Percentiles rank a stretch among this genome's conserved stretches.
These are phyloP conservation scores for Drosophila virilis DNA, from an alignment of 1,140 invertebrate genomes.

Conservation along the genomic window DNA sequence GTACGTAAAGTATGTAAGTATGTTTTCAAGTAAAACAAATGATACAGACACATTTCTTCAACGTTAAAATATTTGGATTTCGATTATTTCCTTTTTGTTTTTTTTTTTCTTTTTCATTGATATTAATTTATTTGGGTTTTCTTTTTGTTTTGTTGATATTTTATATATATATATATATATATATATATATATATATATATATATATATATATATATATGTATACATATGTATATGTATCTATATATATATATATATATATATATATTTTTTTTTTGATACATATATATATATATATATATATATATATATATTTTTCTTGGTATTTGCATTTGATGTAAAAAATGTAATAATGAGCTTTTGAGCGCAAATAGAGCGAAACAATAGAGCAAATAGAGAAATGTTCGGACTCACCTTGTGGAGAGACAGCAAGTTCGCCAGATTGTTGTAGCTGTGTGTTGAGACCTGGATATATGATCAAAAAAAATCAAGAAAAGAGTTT, in stretches of 20 bases:
- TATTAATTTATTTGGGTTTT: constrained; percentile 30
- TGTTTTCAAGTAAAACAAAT: constrained; percentile 67
- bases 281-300: constrained; percentile 1
- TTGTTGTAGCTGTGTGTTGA: constrained; percentile 87
- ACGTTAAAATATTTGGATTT: constrained; percentile 53
- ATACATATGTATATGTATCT: constrained; percentile 9
- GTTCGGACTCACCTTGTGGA: constrained; percentile 91
- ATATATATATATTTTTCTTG: constrained; percentile 49
- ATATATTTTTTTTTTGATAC: too few relatives aligned
- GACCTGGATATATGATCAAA: constrained; percentile 84
- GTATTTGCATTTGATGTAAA: constrained; percentile 84
- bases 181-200: constrained; percentile 2
- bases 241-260: not conserved
- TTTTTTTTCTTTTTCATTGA: constrained; percentile 24
- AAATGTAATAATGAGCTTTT: constrained; percentile 84
- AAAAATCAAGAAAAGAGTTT: not conserved
- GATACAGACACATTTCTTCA: constrained; percentile 52
- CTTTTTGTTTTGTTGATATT: constrained; percentile 2
- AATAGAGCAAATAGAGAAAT: constrained; percentile 78
- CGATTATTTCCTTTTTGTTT: constrained; percentile 32
- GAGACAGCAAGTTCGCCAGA: constrained; percentile 91
- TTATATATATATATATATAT: not conserved
- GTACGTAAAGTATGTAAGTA: constrained; percentile 42
- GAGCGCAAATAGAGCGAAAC: constrained; percentile 82
- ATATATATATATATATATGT: constrained; percentile 19